Conservation (phyloP, 1,140 invertebrate genomes). For the Rhagoletis pomonella region DNA sequence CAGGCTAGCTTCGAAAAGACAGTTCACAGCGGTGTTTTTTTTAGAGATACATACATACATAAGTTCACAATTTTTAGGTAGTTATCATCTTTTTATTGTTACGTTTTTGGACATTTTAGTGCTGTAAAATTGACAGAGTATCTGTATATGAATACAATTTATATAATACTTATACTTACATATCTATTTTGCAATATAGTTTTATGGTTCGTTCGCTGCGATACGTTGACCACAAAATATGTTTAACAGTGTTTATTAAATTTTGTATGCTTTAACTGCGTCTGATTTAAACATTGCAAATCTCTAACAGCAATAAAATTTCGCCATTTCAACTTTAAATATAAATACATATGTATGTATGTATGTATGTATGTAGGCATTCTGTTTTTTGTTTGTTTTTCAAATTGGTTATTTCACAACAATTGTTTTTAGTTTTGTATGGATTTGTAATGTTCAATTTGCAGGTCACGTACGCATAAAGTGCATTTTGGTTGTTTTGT, state of each 20-base stretch:
- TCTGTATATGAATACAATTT: slow-evolving; percentile 13
- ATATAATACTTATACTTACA: background rate
- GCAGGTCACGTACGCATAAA: background rate
- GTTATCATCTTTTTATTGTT: background rate
- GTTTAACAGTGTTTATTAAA: background rate
- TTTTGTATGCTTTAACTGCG: background rate
- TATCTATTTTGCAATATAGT: background rate
- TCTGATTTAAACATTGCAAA: no score
- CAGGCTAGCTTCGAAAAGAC: background rate
- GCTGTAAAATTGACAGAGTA: slow-evolving; percentile 50
- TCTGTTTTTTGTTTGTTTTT: background rate
- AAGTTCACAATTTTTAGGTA: background rate
- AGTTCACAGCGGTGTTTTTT: background rate
- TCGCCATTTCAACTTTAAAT: slow-evolving; percentile 6
- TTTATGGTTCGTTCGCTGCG: background rate
- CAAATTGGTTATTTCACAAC: background rate
- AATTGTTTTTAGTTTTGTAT: background rate
- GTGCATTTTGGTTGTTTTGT: background rate
- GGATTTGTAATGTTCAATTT: background rate
- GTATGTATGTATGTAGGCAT: no score
- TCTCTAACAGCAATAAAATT: slow-evolving; percentile 22
- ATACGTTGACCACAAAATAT: background rate
- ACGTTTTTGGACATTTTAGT: slow-evolving; percentile 40
- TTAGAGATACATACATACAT: background rate
- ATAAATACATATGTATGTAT: no score